Conservation (phyloP, 2,797 vertebrate species). For the Echeneis naucrates region DNA sequence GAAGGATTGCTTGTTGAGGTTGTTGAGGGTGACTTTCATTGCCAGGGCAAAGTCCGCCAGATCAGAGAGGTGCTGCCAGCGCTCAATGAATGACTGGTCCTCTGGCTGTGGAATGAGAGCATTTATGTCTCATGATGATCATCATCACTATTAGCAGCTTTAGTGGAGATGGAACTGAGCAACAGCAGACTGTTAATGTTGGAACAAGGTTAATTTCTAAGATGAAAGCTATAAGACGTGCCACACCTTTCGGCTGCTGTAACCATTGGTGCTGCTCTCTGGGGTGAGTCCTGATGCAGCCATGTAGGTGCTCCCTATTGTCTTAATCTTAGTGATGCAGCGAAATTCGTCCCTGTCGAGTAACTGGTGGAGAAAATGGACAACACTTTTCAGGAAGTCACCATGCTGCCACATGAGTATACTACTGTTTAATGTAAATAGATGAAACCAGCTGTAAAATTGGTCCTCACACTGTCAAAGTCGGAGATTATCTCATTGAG, state of each 20-base stretch:
- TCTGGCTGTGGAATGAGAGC: slow-evolving; percentile 80
- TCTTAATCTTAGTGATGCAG: slow-evolving; percentile 97
- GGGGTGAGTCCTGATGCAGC: slow-evolving; percentile 95
- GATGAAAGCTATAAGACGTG: neutral
- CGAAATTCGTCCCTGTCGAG: slow-evolving; percentile 92
- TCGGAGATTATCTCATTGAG: slow-evolving; percentile 99
- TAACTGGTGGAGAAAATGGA: slow-evolving; percentile 79
- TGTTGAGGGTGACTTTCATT: slow-evolving; percentile 95
- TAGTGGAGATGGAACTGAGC: neutral
- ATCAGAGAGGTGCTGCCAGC: slow-evolving; percentile 94
- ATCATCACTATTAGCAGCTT: neutral
- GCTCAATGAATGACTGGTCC: slow-evolving; percentile 86
- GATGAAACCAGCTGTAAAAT: neutral
- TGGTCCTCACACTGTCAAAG: slow-evolving; percentile 91
- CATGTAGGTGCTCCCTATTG: slow-evolving; percentile 99
- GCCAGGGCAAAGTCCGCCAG: slow-evolving; percentile 94
- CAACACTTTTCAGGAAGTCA: neutral
- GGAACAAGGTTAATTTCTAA: neutral
- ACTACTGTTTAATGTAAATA: neutral
- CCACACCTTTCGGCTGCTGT: slow-evolving; percentile 85
- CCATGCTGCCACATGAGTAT: neutral
- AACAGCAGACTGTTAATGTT: neutral
- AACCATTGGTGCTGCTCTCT: slow-evolving; percentile 87
- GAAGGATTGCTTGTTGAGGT: slow-evolving; percentile 98
- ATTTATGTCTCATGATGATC: neutral